Base-by-base conservation (phyloP, 1,140 invertebrate species). In the Hypothenemus hampei region DNA sequence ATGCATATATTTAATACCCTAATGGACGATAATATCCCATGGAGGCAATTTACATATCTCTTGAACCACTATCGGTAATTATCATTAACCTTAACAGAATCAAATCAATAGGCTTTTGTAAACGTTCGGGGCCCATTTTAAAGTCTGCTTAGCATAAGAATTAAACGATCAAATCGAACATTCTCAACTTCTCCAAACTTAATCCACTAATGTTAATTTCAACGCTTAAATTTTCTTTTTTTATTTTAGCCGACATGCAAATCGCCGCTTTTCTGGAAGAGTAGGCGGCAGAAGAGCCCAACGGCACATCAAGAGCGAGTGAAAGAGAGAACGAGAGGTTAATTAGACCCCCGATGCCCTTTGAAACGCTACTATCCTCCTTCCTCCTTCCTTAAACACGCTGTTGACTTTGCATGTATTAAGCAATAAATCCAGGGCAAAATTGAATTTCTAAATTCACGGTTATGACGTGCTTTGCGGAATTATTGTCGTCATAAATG, bases 361-460 rank as follows among this genome's bases (percentile, higher is more conserved):
- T 29, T 40, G 24, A 51, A 51, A 39, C 47, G n/a, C n/a, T n/a
- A n/a, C n/a, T n/a, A n/a, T n/a, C n/a, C n/a, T n/a, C n/a, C n/a
- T n/a, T n/a, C n/a, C n/a, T n/a, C n/a, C 36, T 18, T 22, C 48
- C 39, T 51, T 51, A 41, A 41, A 31, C 37, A 51, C 36, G 36
- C 37, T 36, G 36, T 40, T 51, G 48, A 51, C 48, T 50, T 50
- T 51, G 48, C 23, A 29, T 36, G 48, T 51, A 51, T 51, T 51
- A 51, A 51, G 48, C 48, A 40, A 51, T 41, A 40, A 51, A 51
- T 51, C 35, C 37, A n/a, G n/a, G 16, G 37, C 48, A 41, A 51
- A 51, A 51, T 51, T 51, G 48, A 41, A 51, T 51, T 51, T 51
- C 48, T 51, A 51, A 51, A 51, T 29, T 51, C 48, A 41, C 48